phyloP scores from a whole-genome alignment of 2,797 vertebrate genomes.

The Ibycter americanus region DNA sequence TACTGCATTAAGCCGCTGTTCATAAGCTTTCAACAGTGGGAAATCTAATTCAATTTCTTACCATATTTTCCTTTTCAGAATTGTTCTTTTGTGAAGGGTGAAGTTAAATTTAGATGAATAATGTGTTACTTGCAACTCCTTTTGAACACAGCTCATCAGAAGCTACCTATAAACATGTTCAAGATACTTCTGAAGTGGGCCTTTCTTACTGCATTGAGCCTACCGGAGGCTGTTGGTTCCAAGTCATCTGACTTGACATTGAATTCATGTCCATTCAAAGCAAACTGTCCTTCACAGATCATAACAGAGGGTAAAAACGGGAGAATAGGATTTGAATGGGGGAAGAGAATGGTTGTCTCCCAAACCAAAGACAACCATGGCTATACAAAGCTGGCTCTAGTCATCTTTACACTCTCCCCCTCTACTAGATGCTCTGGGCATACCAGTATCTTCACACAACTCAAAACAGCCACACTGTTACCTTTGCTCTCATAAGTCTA shows the following conservation, averaged over 20 bases:
- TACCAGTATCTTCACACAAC: not conserved
- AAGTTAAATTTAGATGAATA: slow-evolving; percentile 5
- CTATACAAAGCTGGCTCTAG: not conserved
- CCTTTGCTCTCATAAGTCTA: not conserved
- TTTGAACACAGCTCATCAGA: not conserved
- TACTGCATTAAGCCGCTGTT: not conserved
- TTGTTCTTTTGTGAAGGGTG: slow-evolving; percentile 1
- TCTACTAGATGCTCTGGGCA: not conserved
- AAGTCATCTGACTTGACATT: not conserved
- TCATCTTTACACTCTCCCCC: not conserved
- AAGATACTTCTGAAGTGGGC: not conserved
- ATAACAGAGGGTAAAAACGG: not conserved
- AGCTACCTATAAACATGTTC: not conserved
- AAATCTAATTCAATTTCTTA: slow-evolving; percentile 17
- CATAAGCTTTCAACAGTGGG: slow-evolving; percentile 1
- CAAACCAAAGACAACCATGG: not conserved
- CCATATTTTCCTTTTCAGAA: not conserved
- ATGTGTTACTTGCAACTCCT: not conserved
- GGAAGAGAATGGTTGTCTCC: not conserved
- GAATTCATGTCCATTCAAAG: not conserved
- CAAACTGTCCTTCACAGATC: not conserved
- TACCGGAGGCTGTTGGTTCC: not conserved
- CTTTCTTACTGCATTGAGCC: not conserved
- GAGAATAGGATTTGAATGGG: not conserved
- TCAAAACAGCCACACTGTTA: not conserved